A percentile compares a stretch with the other conserved stretches of the same genome.
Conservation (phyloP, 1,140 invertebrate species). For the Aphaenogaster ashmeadi region DNA sequence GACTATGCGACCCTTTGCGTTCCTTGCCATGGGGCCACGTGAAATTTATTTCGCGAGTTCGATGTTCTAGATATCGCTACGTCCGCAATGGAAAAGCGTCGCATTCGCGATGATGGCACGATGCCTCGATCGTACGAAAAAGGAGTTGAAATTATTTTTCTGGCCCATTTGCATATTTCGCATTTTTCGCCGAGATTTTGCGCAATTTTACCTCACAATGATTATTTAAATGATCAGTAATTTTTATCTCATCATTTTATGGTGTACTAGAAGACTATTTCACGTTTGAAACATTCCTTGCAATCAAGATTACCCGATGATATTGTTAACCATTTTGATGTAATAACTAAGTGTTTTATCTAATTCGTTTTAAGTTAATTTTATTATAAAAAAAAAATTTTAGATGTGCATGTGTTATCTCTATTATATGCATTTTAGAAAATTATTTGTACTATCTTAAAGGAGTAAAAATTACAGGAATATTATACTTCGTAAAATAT, state of each 20-base stretch:
- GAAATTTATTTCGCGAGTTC: slow-evolving; percentile 71
- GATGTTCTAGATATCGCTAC: slow-evolving; percentile 50
- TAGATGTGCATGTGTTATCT: neutral
- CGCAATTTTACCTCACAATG: neutral
- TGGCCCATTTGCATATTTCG: neutral
- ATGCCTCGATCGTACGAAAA: neutral
- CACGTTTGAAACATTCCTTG: neutral
- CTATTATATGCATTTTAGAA: neutral
- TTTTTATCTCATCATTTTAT: slow-evolving; percentile 6
- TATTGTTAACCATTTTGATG: neutral
- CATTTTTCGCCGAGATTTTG: neutral
- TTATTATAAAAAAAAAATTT: neutral
- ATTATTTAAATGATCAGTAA: neutral
- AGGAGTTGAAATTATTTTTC: neutral
- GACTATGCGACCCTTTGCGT: slow-evolving; percentile 62
- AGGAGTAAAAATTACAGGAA: neutral
- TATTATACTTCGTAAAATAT: neutral
- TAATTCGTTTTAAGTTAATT: neutral
- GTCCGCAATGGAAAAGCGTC: slow-evolving; percentile 11
- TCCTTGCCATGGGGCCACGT: slow-evolving; percentile 70
- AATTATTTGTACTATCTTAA: slow-evolving; percentile 15
- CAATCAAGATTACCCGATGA: neutral
- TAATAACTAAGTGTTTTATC: neutral
- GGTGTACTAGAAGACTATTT: neutral
- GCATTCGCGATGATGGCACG: neutral